Evolutionary conservation across 2,113 vertebrate genomes (phyloP), one percentile per base, ranked within the genome.

Genomic region (Epinephelus moara): DNA sequence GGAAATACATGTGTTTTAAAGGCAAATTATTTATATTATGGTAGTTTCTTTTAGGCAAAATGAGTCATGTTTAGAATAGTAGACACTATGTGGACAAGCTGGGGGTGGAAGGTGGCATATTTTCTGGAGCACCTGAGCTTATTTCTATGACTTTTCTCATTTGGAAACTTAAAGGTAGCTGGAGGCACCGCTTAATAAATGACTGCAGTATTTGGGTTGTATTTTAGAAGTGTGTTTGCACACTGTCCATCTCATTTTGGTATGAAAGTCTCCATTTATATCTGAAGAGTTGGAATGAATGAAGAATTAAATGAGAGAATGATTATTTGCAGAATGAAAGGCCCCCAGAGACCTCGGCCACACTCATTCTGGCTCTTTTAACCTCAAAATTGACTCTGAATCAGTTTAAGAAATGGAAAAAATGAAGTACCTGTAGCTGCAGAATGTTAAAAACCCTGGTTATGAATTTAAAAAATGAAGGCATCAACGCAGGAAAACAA

Each of bases 101-200:
- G 3, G 45, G 33, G 14, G 9, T 3, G 40, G 14, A 56, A 73
- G 27, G 15, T 53, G 50, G 30, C 18, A 21, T 11, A 70, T 59
- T 8, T 64, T 17, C 27, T 37, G 53, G 56, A 59, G 71, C 49
- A 47, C 25, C 23, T 2, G 40, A 78, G 14, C 33, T 80, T 25
- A 68, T 75, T 82, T 61, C 15, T 78, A 7, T 55, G 37, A 66
- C 73, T 84, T 73, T 12, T 60, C 52, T 80, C 70, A 33, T 64
- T 64, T 30, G 17, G 53, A 13, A 12, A 57, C 55, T 37, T 70
- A 53, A 75, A 27, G 42, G 40, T 18, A 49, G 55, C 73, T 40
- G 40, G 2, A 76, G 75, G 50, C n/a, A 2, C 17, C 23, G 6
- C 9, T 75, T 75, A 59, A 21, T 53, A 75, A 75, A 59, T 57